phyloP scores from a whole-genome alignment of 2,797 vertebrate species.

The Scolopax rusticola region DNA sequence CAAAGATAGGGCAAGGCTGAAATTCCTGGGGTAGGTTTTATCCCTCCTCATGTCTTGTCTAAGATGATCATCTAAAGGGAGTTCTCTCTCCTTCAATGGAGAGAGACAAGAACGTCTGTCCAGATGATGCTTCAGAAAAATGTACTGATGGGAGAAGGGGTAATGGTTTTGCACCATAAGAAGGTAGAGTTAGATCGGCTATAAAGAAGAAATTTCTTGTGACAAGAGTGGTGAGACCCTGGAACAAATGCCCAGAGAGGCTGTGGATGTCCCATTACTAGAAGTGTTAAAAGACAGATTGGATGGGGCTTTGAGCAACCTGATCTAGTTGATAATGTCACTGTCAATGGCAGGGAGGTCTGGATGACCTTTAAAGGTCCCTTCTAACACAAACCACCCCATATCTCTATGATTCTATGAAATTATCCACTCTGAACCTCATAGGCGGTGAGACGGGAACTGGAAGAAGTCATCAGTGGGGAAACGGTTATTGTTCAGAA shows the following conservation, averaged over 20 bases:
- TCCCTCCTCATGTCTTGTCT: not conserved
- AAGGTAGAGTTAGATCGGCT: not conserved
- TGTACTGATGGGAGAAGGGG: not conserved
- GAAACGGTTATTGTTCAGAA: not conserved
- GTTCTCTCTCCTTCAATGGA: not conserved
- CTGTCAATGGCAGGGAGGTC: fast-evolving
- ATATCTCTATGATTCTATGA: not conserved
- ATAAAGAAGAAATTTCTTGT: not conserved
- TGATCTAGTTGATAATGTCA: not conserved
- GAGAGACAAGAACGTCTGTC: not conserved
- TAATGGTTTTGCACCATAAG: not conserved
- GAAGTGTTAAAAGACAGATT: not conserved
- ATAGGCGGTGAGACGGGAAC: not conserved
- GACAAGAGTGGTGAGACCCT: not conserved
- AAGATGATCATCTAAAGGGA: not conserved
- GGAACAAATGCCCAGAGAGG: not conserved
- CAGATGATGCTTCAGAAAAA: not conserved
- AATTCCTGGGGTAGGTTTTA: not conserved
- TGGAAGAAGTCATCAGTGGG: not conserved
- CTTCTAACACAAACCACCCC: not conserved
- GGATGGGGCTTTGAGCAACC: not conserved
- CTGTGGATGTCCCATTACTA: not conserved
- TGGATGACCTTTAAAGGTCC: not conserved
- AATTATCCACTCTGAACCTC: not conserved
- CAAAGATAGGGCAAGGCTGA: not conserved